Conservation (phyloP, 2,888 invertebrate species). For the Bedellia somnulentella region DNA sequence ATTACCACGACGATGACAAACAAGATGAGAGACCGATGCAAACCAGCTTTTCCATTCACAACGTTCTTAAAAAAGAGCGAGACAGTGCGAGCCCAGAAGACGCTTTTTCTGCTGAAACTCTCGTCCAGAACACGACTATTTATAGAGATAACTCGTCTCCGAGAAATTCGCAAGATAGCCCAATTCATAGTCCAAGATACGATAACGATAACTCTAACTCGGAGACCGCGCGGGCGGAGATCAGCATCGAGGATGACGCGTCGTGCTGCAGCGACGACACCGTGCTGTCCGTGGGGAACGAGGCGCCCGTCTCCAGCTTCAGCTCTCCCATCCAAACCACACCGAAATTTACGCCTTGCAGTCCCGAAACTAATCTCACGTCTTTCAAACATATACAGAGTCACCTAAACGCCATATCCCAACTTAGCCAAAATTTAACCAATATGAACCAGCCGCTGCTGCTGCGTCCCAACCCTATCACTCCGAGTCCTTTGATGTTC, state of each 20-base stretch:
- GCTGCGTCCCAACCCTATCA: constrained; percentile 45
- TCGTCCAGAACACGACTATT: constrained; percentile 44
- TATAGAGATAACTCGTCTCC: constrained; percentile 26
- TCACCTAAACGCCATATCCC: constrained; percentile 68
- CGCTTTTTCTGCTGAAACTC: constrained; percentile 50
- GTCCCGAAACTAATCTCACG: constrained; percentile 33
- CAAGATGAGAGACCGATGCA: constrained; percentile 29
- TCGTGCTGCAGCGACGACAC: constrained; percentile 78
- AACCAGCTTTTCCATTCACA: constrained; percentile 52
- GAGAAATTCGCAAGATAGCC: constrained; percentile 1
- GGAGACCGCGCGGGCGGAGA: constrained; percentile 24
- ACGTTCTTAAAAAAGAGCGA: constrained; percentile 50
- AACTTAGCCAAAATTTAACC: constrained; percentile 59
- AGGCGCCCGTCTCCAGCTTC: constrained; percentile 57
- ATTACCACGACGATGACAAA: constrained; percentile 42
- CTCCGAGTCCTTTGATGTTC: constrained; percentile 52
- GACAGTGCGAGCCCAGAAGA: constrained; percentile 48
- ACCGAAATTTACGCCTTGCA: constrained; percentile 13
- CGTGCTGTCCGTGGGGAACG: constrained; percentile 80
- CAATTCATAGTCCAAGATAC: constrained; percentile 20
- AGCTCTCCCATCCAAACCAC: constrained; percentile 11
- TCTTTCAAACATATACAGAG: constrained; percentile 69
- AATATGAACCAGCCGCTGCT: constrained; percentile 43
- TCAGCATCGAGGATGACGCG: constrained; percentile 56
- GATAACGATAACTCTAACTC: constrained; percentile 25